Percentiles rank a stretch among this genome's conserved stretches.
Conservation (phyloP, 1,140 invertebrate genomes). For the Epicauta chinensis region DNA sequence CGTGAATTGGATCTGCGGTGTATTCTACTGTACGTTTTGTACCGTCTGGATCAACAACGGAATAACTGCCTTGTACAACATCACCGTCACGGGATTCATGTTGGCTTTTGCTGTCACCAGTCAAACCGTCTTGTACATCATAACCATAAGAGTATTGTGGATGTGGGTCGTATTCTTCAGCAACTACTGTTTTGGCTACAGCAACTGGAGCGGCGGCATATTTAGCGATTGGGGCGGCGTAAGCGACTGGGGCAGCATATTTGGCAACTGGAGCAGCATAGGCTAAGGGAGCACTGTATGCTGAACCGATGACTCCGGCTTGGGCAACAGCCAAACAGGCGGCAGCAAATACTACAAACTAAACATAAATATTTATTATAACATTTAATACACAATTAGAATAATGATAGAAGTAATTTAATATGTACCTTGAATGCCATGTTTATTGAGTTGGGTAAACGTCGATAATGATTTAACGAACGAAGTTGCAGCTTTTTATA, state of each 20-base stretch:
- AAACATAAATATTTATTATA: conserved; percentile 9
- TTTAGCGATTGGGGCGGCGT: conserved; percentile 28
- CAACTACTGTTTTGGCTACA: conserved; percentile 27
- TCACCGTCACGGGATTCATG: conserved; percentile 49
- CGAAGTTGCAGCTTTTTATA: background rate
- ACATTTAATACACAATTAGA: too few species aligned
- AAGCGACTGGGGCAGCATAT: conserved; percentile 20
- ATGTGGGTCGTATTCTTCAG: conserved; percentile 47
- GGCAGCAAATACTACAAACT: conserved; percentile 46
- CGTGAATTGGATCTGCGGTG: conserved; percentile 52
- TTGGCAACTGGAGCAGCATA: conserved; percentile 27
- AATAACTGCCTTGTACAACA: conserved; percentile 46
- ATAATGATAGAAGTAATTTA: background rate
- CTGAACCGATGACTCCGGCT: conserved; percentile 39
- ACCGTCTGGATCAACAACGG: conserved; percentile 59
- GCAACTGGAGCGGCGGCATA: conserved; percentile 22
- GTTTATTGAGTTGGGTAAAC: conserved; percentile 3
- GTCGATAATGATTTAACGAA: background rate
- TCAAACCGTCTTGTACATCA: conserved; percentile 53
- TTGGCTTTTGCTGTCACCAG: conserved; percentile 56
- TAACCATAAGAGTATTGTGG: conserved; percentile 56
- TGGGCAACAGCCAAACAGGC: conserved; percentile 43
- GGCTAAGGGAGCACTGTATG: conserved; percentile 18
- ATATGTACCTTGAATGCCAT: conserved; percentile 10
- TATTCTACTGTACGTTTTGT: conserved; percentile 59